Percentiles rank a stretch among this genome's conserved stretches.
Conservation (phyloP, 2,113 vertebrate genomes). For the Clarias magur region DNA sequence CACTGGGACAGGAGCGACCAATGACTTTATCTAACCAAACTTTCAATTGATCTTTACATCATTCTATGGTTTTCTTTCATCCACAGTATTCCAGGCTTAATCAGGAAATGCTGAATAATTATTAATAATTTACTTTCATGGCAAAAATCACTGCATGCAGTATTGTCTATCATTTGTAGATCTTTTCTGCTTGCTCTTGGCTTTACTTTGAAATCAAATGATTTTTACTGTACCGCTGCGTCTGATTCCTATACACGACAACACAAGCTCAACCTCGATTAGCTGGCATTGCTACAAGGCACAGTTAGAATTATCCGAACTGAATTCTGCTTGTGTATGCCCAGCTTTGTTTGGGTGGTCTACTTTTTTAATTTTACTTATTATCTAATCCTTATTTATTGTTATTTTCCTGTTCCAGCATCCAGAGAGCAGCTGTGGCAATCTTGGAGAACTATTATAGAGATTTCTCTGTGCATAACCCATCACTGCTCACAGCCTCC, state of each 20-base stretch:
- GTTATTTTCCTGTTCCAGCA: constrained; percentile 67
- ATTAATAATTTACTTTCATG: neutral
- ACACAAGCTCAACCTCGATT: neutral
- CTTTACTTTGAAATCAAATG: neutral
- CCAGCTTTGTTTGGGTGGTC: neutral
- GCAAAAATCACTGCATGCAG: neutral
- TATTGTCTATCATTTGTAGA: neutral
- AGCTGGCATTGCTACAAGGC: neutral
- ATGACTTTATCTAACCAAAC: no score
- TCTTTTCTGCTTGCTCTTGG: neutral
- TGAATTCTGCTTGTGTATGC: neutral
- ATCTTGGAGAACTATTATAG: constrained; percentile 92
- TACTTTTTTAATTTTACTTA: neutral
- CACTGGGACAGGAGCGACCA: no score
- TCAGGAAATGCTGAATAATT: neutral
- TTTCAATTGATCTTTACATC: no score
- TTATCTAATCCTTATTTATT: constrained; percentile 2
- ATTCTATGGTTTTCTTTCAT: no score
- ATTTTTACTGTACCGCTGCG: neutral
- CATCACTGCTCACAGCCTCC: constrained; percentile 82
- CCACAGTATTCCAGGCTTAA: neutral
- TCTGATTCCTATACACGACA: neutral
- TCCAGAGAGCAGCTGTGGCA: constrained; percentile 88
- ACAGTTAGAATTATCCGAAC: neutral
- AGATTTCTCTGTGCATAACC: constrained; percentile 90